Base-by-base conservation (phyloP, 2,797 vertebrate species). In the Erpetoichthys calabaricus region DNA sequence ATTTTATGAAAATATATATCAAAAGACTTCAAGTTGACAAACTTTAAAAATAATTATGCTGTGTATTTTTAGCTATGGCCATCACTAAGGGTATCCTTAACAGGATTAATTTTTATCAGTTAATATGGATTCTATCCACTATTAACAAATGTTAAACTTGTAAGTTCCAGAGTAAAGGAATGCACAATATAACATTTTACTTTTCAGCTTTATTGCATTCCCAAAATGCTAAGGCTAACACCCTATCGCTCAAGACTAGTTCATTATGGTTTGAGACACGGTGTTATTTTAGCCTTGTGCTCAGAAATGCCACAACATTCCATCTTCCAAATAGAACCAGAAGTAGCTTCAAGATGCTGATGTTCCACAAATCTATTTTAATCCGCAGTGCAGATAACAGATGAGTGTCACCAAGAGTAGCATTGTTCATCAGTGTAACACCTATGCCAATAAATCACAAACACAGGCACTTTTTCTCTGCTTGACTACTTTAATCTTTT, bases 401-500 rank as follows among this genome's bases (percentile, higher is more conserved):
- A 57, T 55, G 41, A 55, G 47, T 58, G 55, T 45, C 25, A 8
- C 25, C 1, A 42, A 54, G n/a, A 9, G 8, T 43, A 9, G 53
- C 41, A 44, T 44, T 58, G 57, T 55, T 58, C 25, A 4, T 50
- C 42, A 10, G 63, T 45, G 45, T 57, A 57, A 50, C 56, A 63
- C 49, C 53, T 73, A 74, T 79, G 79, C 81, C 76, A 78, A 82
- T 80, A 81, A 77, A 79, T 81, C 80, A 77, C 62, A 71, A 70
- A 66, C 73, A 82, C 80, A 84, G 75, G 78, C 71, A 80, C 75
- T 74, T 84, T 73, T 65, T 79, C 74, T 83, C 75, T 73, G 80
- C 78, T 80, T 69, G 75, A 76, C 77, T 76, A 80, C 80, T 80
- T 83, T 83, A 83, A 85, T 85, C 82, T 83, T 73, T 76, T 58